Base-by-base conservation (phyloP, 2,888 invertebrate genomes). In the Crepidodera aurea region DNA sequence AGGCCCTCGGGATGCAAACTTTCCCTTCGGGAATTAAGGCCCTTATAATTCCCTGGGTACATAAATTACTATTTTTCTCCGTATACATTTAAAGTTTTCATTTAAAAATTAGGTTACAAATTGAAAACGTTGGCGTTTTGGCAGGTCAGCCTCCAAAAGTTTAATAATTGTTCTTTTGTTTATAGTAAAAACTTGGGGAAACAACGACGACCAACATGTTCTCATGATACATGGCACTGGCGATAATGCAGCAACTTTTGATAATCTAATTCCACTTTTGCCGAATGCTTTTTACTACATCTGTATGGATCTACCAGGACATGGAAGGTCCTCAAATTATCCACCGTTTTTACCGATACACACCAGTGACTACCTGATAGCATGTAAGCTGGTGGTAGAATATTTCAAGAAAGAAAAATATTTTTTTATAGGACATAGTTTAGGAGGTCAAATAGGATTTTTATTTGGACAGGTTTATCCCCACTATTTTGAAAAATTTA, bases 131-230 rank as follows among this genome's bases (percentile, higher is more conserved):
- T n/a, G n/a, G n/a, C n/a, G n/a, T n/a, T n/a, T n/a, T n/a, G n/a
- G n/a, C n/a, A n/a, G n/a, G n/a, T n/a, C n/a, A n/a, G n/a, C n/a
- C n/a, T n/a, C n/a, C n/a, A n/a, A n/a, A n/a, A n/a, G n/a, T n/a
- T n/a, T n/a, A n/a, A n/a, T n/a, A n/a, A n/a, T n/a, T n/a, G n/a
- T n/a, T n/a, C n/a, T n/a, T n/a, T n/a, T n/a, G n/a, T n/a, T n/a
- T n/a, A n/a, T 80, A 88, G 88, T 84, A 16, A 82, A 87, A 75
- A 83, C 85, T 61, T 89, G 87, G 87, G 88, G 88, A 1, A 78
- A 84, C 62, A 81, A 82, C 69, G 73, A 76, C 16, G 78, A 84
- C 44, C 83, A 84, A 1, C 84, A 86, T 0, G 83, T 88, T 8
- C 74, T 89, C 18, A 82, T 85, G 3, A 78, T 86, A 15, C 89